Evolutionary conservation across 2,797 vertebrate genomes (phyloP).

Genomic region (Eospalax fontanierii): DNA sequence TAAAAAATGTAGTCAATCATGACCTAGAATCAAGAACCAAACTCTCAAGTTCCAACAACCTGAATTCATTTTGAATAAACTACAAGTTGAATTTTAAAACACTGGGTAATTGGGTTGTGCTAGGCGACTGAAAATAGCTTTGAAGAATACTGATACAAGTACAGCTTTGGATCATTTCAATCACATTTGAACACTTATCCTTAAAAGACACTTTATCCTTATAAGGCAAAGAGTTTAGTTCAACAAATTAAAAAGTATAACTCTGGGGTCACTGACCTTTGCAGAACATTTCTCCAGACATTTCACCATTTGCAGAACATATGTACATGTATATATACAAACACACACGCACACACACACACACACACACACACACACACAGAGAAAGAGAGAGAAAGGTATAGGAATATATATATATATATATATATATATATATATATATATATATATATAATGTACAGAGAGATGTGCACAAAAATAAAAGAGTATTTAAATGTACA

Average conservation of each 20-base stretch:
- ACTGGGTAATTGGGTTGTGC: neutral
- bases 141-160: neutral
- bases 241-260: conserved; percentile 27
- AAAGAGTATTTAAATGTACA: conserved; percentile 58
- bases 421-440: too few species aligned
- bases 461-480: neutral
- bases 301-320: neutral
- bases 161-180: conserved; percentile 11
- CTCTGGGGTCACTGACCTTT: conserved; percentile 26
- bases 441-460: too few species aligned
- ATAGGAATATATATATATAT: too few species aligned
- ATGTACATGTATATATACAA: neutral
- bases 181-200: neutral
- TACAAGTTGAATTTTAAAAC: conserved; percentile 38
- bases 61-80: conserved; percentile 64
- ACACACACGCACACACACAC: too few species aligned
- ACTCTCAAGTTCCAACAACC: neutral
- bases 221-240: conserved; percentile 46
- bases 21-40: conserved; percentile 45
- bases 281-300: conserved; percentile 9
- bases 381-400: too few species aligned
- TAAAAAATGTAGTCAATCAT: neutral
- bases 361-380: too few species aligned
- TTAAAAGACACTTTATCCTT: conserved; percentile 19
- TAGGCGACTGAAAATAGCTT: conserved; percentile 3